Evolutionary conservation across 2,113 vertebrate species (phyloP).

Genomic region (Tragelaphus imberbis): DNA sequence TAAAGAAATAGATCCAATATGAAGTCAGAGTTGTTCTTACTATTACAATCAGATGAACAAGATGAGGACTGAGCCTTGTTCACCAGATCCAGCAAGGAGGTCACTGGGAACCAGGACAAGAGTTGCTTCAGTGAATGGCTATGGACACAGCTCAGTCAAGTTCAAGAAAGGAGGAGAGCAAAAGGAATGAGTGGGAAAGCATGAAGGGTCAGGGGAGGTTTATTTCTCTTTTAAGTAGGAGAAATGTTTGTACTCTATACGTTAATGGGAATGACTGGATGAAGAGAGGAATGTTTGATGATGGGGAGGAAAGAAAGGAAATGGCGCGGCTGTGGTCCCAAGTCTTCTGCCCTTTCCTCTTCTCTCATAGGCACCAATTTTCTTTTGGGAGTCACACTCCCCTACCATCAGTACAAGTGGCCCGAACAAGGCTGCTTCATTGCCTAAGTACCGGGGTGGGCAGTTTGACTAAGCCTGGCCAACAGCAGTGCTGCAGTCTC

Average conservation of each 20-base stretch:
- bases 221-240: not conserved
- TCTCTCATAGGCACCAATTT: not conserved
- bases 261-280: not conserved
- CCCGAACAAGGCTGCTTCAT: accelerated
- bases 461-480: not conserved
- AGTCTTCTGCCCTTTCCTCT: not conserved
- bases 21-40: not conserved
- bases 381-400: not conserved
- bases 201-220: no score
- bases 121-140: not conserved
- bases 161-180: not conserved
- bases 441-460: not conserved
- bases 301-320: not conserved
- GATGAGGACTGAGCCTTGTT: not conserved
- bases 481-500: not conserved
- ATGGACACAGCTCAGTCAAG: not conserved
- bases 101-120: not conserved
- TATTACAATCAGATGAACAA: not conserved
- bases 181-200: not conserved
- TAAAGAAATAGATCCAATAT: not conserved
- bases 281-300: not conserved
- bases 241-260: not conserved
- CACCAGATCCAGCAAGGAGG: not conserved
- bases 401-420: no score
- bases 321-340: accelerated